Percentiles rank a stretch among this genome's conserved stretches.
Evolutionary conservation across 2,797 vertebrate species (phyloP).

Genomic region (Hypotaenidia philippensis): DNA sequence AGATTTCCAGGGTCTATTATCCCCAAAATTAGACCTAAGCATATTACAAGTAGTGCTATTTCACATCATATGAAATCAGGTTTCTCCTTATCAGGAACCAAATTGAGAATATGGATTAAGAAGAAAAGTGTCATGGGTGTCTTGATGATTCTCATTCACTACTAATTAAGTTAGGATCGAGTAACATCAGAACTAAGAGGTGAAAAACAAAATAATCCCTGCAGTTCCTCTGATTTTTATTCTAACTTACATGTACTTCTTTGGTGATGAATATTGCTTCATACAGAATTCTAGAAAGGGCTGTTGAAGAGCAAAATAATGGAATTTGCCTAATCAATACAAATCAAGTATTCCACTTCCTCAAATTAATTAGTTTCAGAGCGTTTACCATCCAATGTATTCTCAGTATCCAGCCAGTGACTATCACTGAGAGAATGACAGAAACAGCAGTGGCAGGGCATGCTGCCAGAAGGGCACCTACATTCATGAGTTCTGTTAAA

Average conservation of each 20-base stretch:
- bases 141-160: neutral
- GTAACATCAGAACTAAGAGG: neutral
- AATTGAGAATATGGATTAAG: neutral
- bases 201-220: constrained; percentile 32
- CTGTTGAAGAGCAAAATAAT: neutral
- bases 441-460: neutral
- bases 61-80: neutral
- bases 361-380: constrained; percentile 37
- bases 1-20: neutral
- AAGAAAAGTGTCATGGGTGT: neutral
- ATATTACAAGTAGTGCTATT: neutral
- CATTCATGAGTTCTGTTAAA: neutral
- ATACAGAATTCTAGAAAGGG: neutral
- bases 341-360: neutral
- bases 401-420: neutral
- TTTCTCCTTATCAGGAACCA: neutral
- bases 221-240: neutral
- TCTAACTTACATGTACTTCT: neutral
- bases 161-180: constrained; percentile 4
- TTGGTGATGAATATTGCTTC: neutral
- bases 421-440: neutral
- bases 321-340: constrained; percentile 16
- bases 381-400: neutral
- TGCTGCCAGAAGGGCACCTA: neutral
- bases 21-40: neutral